These are phyloP conservation scores for Torymus auratus DNA, from an alignment of 2,888 invertebrate genomes.

Conservation along the genomic window DNA sequence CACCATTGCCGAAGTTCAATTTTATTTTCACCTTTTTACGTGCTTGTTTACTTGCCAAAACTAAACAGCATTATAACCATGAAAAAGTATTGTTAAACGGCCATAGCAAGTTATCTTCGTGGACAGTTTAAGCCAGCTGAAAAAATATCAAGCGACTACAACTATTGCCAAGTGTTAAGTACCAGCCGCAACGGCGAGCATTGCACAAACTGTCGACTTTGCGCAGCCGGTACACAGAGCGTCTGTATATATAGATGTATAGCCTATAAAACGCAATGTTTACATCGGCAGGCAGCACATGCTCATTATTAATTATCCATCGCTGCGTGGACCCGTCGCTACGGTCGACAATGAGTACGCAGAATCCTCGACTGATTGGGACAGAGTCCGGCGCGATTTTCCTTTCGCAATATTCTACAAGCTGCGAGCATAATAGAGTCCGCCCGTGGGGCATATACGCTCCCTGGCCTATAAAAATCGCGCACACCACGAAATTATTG, in stretches of 20 bases:
- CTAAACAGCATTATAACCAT: no score
- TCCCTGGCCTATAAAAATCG: conserved; percentile 17
- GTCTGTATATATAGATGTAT: background rate
- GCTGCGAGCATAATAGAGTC: background rate
- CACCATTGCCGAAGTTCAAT: no score
- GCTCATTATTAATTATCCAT: conserved; percentile 1
- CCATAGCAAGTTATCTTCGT: no score
- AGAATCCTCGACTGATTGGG: background rate
- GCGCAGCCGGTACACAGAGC: no score
- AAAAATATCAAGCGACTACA: no score
- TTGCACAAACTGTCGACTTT: no score
- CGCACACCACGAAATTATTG: conserved; percentile 24
- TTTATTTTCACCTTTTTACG: no score
- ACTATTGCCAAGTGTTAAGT: no score
- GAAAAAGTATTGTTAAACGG: no score
- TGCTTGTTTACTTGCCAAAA: no score
- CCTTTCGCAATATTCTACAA: conserved; percentile 27
- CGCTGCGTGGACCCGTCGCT: background rate
- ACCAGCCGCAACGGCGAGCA: no score
- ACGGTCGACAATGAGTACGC: conserved; percentile 11
- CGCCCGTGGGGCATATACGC: background rate
- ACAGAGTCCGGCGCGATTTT: conserved; percentile 1
- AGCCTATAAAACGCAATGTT: background rate
- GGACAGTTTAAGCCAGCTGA: no score
- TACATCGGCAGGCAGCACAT: background rate